Percentiles rank a stretch among this genome's conserved stretches.
phyloP scores from a whole-genome alignment of 2,888 invertebrate genomes.

The Andricus quercusramuli region DNA sequence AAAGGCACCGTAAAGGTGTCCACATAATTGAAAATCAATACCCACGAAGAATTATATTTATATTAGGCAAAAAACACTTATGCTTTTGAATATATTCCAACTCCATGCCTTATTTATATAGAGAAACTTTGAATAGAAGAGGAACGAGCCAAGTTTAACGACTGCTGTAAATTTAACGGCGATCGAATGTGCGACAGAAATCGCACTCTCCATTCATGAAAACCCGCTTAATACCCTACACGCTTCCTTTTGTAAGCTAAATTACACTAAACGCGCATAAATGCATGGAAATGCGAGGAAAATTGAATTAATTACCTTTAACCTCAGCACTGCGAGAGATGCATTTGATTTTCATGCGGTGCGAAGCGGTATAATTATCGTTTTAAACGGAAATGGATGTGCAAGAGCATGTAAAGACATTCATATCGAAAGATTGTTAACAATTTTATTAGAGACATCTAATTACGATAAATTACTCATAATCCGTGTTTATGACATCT shows the following conservation, averaged over 20 bases:
- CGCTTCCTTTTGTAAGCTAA: constrained; percentile 32
- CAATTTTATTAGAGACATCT: not conserved
- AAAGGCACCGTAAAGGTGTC: constrained; percentile 13
- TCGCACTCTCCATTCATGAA: constrained; percentile 28
- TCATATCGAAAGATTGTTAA: not conserved
- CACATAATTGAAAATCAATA: constrained; percentile 10
- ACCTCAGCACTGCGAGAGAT: constrained; percentile 19
- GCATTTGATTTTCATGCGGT: constrained; percentile 34
- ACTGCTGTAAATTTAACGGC: constrained; percentile 16
- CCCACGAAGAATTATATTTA: not conserved
- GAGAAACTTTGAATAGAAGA: not conserved
- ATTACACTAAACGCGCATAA: constrained; percentile 23
- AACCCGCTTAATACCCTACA: constrained; percentile 27
- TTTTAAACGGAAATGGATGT: not conserved
- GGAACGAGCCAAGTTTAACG: constrained; percentile 6
- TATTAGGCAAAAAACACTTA: not conserved
- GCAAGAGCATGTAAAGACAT: not conserved
- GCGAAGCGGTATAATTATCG: constrained; percentile 17
- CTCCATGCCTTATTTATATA: not conserved
- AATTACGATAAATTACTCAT: not conserved
- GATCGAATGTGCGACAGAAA: constrained; percentile 26
- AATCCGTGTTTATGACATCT: not conserved
- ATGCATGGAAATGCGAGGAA: constrained; percentile 24
- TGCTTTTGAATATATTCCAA: not conserved
- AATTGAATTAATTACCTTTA: constrained; percentile 38